phyloP scores from a whole-genome alignment of 2,113 vertebrate genomes.

The Toxotes chatareus region DNA sequence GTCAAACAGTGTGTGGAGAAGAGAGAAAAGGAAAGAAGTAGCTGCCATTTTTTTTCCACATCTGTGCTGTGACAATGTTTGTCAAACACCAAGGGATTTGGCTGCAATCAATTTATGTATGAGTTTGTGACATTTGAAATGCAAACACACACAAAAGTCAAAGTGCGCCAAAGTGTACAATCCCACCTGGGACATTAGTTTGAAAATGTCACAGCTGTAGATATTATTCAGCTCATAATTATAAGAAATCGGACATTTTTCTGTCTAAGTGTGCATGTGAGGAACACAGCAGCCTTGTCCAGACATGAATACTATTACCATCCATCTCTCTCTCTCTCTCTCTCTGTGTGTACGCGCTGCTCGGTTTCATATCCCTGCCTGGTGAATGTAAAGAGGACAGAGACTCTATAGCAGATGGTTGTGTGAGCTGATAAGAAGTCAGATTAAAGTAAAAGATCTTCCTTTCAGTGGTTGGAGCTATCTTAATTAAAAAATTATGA shows the following conservation, averaged over 20 bases:
- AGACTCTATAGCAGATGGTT: conserved; percentile 17
- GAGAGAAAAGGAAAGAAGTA: background rate
- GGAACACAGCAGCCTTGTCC: background rate
- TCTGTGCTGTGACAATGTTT: background rate
- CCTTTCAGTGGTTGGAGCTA: background rate
- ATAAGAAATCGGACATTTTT: background rate
- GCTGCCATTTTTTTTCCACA: background rate
- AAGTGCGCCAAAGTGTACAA: background rate
- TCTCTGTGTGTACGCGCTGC: background rate
- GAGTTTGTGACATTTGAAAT: conserved; percentile 44
- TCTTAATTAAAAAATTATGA: conserved; percentile 48
- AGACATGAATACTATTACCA: background rate
- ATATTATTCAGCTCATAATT: conserved; percentile 23
- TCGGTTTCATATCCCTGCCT: background rate
- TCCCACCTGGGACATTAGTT: conserved; percentile 8
- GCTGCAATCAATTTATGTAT: conserved; percentile 55
- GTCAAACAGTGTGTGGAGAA: background rate
- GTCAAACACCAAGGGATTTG: background rate
- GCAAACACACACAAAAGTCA: conserved; percentile 15
- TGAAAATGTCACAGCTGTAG: conserved; percentile 52
- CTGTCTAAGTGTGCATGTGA: background rate
- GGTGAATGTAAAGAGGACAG: background rate
- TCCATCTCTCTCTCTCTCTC: background rate
- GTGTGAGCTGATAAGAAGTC: conserved; percentile 3
- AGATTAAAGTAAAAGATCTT: conserved; percentile 37